Evolutionary conservation across 1,140 invertebrate genomes (phyloP).

Genomic region (Argopecten irradians): DNA sequence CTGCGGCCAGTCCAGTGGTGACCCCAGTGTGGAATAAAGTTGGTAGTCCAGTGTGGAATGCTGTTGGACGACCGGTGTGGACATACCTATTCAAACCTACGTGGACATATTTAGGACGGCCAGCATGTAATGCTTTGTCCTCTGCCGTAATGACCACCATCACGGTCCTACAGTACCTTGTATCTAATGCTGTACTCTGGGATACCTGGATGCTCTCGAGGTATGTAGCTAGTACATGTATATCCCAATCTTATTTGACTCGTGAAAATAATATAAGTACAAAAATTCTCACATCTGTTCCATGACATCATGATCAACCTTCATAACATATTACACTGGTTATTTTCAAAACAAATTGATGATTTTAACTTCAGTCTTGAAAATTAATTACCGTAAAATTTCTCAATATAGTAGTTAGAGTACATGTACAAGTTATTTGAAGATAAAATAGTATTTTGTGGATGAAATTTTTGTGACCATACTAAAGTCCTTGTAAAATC

Average conservation of each 20-base stretch:
- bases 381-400: too few species aligned
- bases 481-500: too few species aligned
- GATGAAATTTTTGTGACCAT: too few species aligned
- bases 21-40: constrained; percentile 52
- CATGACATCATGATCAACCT: too few species aligned
- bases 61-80: constrained; percentile 50
- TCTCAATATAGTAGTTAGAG: too few species aligned
- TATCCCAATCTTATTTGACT: not conserved
- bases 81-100: constrained; percentile 37
- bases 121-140: not conserved
- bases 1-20: constrained; percentile 40
- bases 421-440: too few species aligned
- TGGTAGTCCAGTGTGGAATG: constrained; percentile 45
- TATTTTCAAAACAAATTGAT: too few species aligned
- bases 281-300: too few species aligned
- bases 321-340: too few species aligned
- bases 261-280: too few species aligned
- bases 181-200: not conserved
- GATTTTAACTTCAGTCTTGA: too few species aligned
- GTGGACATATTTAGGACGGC: constrained; percentile 31
- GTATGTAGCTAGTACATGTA: not conserved
- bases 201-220: not conserved
- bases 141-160: not conserved
- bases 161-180: not conserved
- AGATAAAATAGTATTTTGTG: too few species aligned